A percentile compares a stretch with the other conserved stretches of the same genome.
Evolutionary conservation across 2,888 invertebrate genomes (phyloP).

Genomic region (Cloeon dipterum): DNA sequence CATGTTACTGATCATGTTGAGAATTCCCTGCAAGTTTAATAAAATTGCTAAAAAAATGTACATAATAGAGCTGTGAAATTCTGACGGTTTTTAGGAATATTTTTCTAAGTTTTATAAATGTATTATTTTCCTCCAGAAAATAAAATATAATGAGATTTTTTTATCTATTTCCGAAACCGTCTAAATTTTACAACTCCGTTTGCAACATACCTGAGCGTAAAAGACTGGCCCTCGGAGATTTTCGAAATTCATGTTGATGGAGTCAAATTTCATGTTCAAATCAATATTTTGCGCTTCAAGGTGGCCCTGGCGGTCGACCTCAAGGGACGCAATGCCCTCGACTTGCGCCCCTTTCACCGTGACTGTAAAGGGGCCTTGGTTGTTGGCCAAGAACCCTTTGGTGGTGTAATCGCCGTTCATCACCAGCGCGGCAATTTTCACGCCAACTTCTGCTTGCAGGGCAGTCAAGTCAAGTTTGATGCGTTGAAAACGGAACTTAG

Average conservation of each 20-base stretch:
- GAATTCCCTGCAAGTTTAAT: conserved; percentile 33
- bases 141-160: neutral
- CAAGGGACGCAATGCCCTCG: conserved; percentile 40
- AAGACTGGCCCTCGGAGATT: conserved; percentile 61
- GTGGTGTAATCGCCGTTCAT: conserved; percentile 55
- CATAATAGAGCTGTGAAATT: neutral
- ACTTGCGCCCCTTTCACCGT: conserved; percentile 45
- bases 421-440: conserved; percentile 43
- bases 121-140: neutral
- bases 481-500: conserved; percentile 49
- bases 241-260: conserved; percentile 58
- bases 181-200: conserved; percentile 12
- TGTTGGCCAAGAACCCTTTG: conserved; percentile 40
- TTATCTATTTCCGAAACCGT: neutral
- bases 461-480: conserved; percentile 46
- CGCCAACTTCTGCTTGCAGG: conserved; percentile 40
- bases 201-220: too few species aligned
- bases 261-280: conserved; percentile 53
- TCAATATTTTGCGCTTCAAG: conserved; percentile 53
- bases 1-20: conserved; percentile 60
- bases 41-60: too few species aligned
- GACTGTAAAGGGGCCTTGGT: conserved; percentile 53
- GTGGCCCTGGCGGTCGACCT: conserved; percentile 48
- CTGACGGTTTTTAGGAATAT: neutral
- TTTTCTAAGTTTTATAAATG: neutral